Evolutionary conservation across 2,797 vertebrate genomes (phyloP), one percentile per base, ranked within the genome.

Genomic region (Xerus rutilus): DNA sequence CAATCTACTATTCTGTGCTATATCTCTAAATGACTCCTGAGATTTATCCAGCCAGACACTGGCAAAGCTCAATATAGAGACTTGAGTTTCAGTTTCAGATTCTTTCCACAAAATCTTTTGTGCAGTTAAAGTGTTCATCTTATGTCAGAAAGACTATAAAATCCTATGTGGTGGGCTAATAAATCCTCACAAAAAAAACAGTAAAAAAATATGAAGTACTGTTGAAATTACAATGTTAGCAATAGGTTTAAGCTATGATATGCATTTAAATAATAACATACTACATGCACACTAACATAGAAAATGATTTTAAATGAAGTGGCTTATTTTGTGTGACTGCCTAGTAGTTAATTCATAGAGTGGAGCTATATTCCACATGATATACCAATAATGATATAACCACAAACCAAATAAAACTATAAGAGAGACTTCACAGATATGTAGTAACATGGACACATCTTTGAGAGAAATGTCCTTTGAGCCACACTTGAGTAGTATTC

Each of bases 321-420:
- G 49, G 32, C 14, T 94, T 30, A 43, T 54, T 78, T 70, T 43
- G 73, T 23, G 77, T 76, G 35, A 32, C 12, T 4, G 25, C 6
- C 6, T 15, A 47, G 77, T 10, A 77, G 35, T 76, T 57, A 77
- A 59, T 28, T 96, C 84, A 93, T 59, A 93, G 89, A 89, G 47
- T 30, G 65, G 73, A 81, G 70, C 18, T 52, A 45, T 10, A 14
- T 59, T 74, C 39, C 73, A 86, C 8, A 25, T 45, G 30, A 76
- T 8, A 62, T 14, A 43, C 13, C 67, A 93, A 74, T 39, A 77
- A 57, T 30, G 78, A 32, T 59, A 78, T 21, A 78, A 73, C 39
- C 39, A 69, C 30, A n/a, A 45, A 62, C 7, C 65, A 86, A 62
- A 92, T 21, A 65, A 87, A 88, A 74, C 35, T 45, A 83, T 74